Evolutionary conservation across 2,797 vertebrate species (phyloP), one percentile per base, ranked within the genome.

Genomic region (Enteromius treurensis): DNA sequence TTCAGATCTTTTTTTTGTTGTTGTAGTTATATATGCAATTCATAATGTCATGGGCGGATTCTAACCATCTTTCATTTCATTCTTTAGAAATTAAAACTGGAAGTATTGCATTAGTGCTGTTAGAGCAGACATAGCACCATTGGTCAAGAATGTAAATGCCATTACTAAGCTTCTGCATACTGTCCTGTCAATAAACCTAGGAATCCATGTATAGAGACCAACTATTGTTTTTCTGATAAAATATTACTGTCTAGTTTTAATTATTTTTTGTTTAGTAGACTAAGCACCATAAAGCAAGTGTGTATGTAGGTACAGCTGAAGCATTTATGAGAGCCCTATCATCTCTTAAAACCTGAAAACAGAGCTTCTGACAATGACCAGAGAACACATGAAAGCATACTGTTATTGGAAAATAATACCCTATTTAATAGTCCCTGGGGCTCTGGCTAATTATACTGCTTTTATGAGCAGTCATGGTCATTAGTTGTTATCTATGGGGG

Each of bases 381-480:
- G 88, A 79, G 68, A 60, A 85, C 84, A 92, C 90, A 90, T 93
- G 87, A 94, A 93, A 93, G 92, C 87, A 62, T 26, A 73, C 68
- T 49, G 79, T 89, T 91, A 90, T 86, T 91, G 90, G 90, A 90
- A 91, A 93, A 93, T 90, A 82, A 88, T 89, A 88, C 84, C 75
- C 70, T 90, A 90, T 92, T 91, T 89, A 80, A 87, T 89, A 85
- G 82, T 81, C 62, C 88, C 77, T 70, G 76, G 84, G 83, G 81
- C 67, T 81, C 45, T 73, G 87, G 90, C 88, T 93, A 93, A 93
- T 94, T 91, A 92, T 87, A 85, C 87, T 81, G 88, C 58, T 91
- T 26, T 89, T 91, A 92, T 79, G 92, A 86, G 84, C 87, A 86
- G 91, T 91, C 91, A 70, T 68, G 62, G 17, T 73, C 55, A 75